Evolutionary conservation across 2,888 invertebrate genomes (phyloP), one percentile per base, ranked within the genome.

Genomic region (Drosophila ustulata): DNA sequence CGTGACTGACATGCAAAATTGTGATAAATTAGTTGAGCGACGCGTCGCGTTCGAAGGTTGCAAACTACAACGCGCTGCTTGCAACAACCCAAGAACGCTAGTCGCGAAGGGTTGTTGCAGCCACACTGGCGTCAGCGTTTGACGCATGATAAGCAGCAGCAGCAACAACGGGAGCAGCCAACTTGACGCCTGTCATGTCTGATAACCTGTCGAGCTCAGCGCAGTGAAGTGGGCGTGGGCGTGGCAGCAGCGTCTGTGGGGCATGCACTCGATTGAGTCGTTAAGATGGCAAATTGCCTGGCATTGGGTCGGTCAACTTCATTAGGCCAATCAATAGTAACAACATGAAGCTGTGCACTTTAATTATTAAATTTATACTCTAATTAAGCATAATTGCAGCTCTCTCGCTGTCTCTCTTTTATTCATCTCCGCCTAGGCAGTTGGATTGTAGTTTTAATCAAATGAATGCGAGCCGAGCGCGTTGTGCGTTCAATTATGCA

Each of bases 1-100:
- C 89, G 89, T 89, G 87, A 89, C 88, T 87, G 89, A 87, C 86
- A 86, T 87, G 87, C 78, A 84, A 88, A 57, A 87, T 84, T 78
- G 88, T 84, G 89, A 89, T 89, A 84, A 87, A 87, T 89, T 76
- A 71, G 75, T 68, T 68, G 57, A 55, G 59, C 65, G 23, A 39
- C 5, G n/a, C 25, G 4, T 39, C 13, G 26, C 2, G 32, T 11
- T 46, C 3, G 28, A 49, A 49, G 41, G 23, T 46, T 13, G n/a
- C 3, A n/a, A 9, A 37, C 11, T 32, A 23, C 7, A 34, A 34
- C 28, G 5, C 28, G 28, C 28, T 28, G 18, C 18, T 39, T 5
- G 13, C 13, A 13, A 39, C 39, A 39, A 34, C 11, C 4, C 34
- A 34, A 37, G 37, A 0, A 32, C 9, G 32, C 8, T 47, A 34